These are phyloP conservation scores for Shinisaurus crocodilurus DNA, from an alignment of 2,113 vertebrate species.

Conservation along the genomic window DNA sequence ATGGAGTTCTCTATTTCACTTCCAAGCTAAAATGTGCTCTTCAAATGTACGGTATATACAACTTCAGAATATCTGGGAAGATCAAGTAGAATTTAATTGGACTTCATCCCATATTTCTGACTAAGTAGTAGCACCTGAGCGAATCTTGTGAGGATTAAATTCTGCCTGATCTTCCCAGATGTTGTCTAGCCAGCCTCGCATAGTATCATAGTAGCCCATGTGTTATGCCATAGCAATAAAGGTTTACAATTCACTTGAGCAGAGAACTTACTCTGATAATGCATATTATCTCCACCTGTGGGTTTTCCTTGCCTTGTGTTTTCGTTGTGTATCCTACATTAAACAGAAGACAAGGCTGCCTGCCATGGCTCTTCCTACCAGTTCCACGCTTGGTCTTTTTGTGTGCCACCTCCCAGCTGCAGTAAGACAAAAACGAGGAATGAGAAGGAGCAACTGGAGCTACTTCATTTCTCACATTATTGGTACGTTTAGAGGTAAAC, in stretches of 20 bases:
- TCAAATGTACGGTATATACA: background rate
- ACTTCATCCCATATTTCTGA: background rate
- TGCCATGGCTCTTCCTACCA: background rate
- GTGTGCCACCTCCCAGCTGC: background rate
- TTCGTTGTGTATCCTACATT: background rate
- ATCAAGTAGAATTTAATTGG: background rate
- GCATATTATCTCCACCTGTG: background rate
- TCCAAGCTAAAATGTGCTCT: background rate
- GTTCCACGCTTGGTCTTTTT: background rate
- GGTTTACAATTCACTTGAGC: no score
- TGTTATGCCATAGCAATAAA: background rate
- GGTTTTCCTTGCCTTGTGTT: background rate
- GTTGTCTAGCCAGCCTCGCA: background rate
- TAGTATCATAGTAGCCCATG: background rate
- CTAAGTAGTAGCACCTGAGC: background rate
- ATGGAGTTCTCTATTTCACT: background rate
- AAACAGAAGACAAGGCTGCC: background rate
- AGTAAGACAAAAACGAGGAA: background rate
- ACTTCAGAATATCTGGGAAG: background rate
- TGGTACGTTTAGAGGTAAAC: background rate
- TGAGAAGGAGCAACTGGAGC: background rate
- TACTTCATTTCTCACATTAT: background rate
- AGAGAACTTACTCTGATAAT: background rate
- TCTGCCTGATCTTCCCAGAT: background rate
- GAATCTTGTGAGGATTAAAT: background rate